A percentile compares a stretch with the other conserved stretches of the same genome.
Evolutionary conservation across 2,113 vertebrate species (phyloP).

Genomic region (Willisornis vidua): DNA sequence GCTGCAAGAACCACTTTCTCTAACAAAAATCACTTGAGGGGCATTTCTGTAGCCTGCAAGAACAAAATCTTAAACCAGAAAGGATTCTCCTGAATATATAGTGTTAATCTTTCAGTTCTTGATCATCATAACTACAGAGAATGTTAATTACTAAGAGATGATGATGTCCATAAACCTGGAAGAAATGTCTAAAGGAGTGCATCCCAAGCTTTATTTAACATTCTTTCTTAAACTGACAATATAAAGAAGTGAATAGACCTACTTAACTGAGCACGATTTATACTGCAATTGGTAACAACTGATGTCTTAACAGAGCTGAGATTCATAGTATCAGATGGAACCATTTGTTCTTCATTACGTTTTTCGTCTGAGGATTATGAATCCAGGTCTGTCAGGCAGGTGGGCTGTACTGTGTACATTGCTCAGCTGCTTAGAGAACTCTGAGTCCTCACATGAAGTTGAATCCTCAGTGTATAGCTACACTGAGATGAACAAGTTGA

Average conservation of each 20-base stretch:
- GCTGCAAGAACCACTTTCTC: not conserved
- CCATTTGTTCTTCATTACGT: not conserved
- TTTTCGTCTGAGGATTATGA: not conserved
- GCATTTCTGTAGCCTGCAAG: not conserved
- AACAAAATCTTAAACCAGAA: not conserved
- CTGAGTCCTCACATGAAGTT: not conserved
- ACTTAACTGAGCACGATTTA: slow-evolving; percentile 47
- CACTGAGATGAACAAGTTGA: not conserved
- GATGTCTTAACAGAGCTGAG: slow-evolving; percentile 1
- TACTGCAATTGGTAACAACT: not conserved
- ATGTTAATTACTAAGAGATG: slow-evolving; percentile 31
- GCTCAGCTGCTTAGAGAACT: not conserved
- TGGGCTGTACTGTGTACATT: not conserved
- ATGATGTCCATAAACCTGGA: slow-evolving; percentile 17
- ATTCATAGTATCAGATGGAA: slow-evolving; percentile 14
- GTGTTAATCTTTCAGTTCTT: not conserved
- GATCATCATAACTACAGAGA: not conserved
- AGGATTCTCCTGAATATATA: not conserved
- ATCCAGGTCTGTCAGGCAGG: not conserved
- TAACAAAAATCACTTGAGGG: not conserved
- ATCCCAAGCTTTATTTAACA: slow-evolving; percentile 41
- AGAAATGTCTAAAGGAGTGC: slow-evolving; percentile 10
- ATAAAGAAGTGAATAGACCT: slow-evolving; percentile 33
- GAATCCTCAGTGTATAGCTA: slow-evolving; percentile 10
- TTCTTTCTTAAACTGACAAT: slow-evolving; percentile 17